Evolutionary conservation across 2,113 vertebrate genomes (phyloP), one percentile per base, ranked within the genome.

Genomic region (Oplegnathus fasciatus): DNA sequence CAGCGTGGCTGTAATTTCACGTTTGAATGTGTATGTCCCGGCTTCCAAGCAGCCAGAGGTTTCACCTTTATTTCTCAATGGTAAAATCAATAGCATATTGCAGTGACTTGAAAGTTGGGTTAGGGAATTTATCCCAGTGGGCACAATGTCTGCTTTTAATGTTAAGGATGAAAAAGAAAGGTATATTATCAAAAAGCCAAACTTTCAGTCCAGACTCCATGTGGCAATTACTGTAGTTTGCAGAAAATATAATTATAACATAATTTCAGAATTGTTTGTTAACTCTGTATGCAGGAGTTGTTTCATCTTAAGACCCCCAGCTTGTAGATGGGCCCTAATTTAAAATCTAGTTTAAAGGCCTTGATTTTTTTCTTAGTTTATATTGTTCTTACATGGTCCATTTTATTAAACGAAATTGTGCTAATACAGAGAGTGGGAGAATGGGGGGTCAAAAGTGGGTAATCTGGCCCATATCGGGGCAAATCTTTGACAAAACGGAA

Each of bases 121-220:
- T 9, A 24, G 44, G 44, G 54, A 28, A 32, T 81, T 32, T 52
- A 65, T 65, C 68, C n/a, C 67, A 18, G 13, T 42, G 60, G 26
- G 40, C 34, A 44, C 22, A 9, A 9, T 42, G 20, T 26, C 17
- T 24, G 32, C 40, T 22, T 69, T 32, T 32, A 64, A 32, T 69
- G 42, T 55, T 70, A 52, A 34, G 24, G 71, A 37, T 50, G 40
- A 58, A 57, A 68, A 66, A 32, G 8, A 34, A 17, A 64, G 20
- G 40, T 26, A 22, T 75, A 75, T 75, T 37, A 42, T 75, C 58
- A 75, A 58, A 83, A 65, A 64, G 54, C 17, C 54, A 57, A 64
- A 52, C 44, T 58, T 34, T 50, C 54, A 60, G 48, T 34, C 34
- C 40, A 11, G 2, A 48, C 58, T 48, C 28, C 20, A 64, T 52